Evolutionary conservation across 1,140 invertebrate species (phyloP).

Genomic region (Caenorhabditis inopinata): DNA sequence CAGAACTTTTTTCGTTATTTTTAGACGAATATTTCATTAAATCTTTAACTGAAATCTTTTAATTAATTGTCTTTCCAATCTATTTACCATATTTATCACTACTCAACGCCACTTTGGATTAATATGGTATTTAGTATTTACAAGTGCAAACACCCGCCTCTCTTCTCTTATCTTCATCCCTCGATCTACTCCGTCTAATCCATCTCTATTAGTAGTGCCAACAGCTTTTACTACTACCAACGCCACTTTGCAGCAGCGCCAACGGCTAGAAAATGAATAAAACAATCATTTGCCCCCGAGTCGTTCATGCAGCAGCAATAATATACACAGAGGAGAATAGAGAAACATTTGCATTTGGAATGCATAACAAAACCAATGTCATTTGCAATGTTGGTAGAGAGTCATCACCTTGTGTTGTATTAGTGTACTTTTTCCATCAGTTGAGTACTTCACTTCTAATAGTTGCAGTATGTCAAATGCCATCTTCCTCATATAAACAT

Average conservation of each 20-base stretch:
- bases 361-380: background rate
- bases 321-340: background rate
- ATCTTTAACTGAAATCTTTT: too few species aligned
- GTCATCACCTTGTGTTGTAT: background rate
- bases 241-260: too few species aligned
- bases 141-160: background rate
- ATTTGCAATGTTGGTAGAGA: background rate
- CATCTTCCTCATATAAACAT: background rate
- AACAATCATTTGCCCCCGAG: background rate
- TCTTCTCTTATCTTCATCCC: background rate
- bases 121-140: too few species aligned
- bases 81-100: too few species aligned
- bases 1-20: too few species aligned
- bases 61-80: too few species aligned
- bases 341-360: constrained; percentile 23
- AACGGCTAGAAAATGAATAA: constrained; percentile 13
- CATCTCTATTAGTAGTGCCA: background rate
- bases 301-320: constrained; percentile 28
- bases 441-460: background rate
- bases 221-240: too few species aligned
- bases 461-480: background rate
- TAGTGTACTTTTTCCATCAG: background rate
- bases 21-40: too few species aligned
- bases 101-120: too few species aligned
- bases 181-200: background rate